Conservation (phyloP, 2,888 invertebrate species). For the Resseliella maxima region DNA sequence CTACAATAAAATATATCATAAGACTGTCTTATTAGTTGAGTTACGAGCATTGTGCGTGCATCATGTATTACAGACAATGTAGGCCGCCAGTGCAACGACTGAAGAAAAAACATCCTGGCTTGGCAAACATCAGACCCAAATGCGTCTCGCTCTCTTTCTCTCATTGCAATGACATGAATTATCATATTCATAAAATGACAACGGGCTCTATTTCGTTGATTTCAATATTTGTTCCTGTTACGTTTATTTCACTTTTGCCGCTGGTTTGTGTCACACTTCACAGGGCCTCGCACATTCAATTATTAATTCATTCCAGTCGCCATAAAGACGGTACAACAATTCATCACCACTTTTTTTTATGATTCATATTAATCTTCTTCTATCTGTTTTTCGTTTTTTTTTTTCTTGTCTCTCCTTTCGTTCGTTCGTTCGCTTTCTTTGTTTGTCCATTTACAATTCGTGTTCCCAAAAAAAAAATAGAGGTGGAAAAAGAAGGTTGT, state of each 20-base stretch:
- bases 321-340: constrained; percentile 12
- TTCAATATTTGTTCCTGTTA: constrained; percentile 53
- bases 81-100: constrained; percentile 30
- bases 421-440: constrained; percentile 3
- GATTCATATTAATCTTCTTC: background rate
- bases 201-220: background rate
- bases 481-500: constrained; percentile 22
- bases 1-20: constrained; percentile 23
- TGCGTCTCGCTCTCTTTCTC: too few relatives aligned
- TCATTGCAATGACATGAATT: background rate
- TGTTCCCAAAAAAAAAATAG: background rate
- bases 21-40: background rate
- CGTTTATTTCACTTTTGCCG: background rate
- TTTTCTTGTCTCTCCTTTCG: background rate
- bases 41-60: background rate
- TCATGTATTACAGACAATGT: background rate
- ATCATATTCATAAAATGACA: constrained; percentile 51
- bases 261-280: background rate
- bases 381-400: too few relatives aligned
- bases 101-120: background rate
- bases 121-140: too few relatives aligned
- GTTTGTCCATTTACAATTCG: background rate
- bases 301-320: background rate
- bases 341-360: constrained; percentile 11
- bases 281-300: background rate